Conservation (phyloP, 2,113 vertebrate species). For the Raja brachyura region DNA sequence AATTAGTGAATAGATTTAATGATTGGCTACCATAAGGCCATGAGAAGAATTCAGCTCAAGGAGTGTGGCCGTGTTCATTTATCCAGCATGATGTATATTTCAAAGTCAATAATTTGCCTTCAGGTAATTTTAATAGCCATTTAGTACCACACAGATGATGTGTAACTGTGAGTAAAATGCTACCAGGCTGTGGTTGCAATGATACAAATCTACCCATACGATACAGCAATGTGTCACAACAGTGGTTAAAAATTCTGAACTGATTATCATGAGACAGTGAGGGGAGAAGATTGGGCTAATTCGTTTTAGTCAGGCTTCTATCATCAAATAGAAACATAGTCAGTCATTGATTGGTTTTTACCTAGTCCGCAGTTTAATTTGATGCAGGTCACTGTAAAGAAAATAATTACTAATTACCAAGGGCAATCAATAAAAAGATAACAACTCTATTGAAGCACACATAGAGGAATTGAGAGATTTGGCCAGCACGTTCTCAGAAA, state of each 20-base stretch:
- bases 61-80: neutral
- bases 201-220: neutral
- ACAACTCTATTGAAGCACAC: neutral
- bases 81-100: neutral
- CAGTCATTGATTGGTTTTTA: neutral
- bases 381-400: neutral
- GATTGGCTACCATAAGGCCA: neutral
- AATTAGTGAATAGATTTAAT: constrained; percentile 8
- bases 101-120: neutral
- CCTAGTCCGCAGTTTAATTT: constrained; percentile 5
- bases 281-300: neutral
- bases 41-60: neutral
- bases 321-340: neutral
- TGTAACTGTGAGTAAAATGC: neutral
- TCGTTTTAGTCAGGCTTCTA: neutral
- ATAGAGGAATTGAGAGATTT: neutral
- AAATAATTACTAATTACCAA: neutral
- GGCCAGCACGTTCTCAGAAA: neutral
- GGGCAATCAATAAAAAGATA: neutral
- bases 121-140: neutral
- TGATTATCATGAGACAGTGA: neutral
- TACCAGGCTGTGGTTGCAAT: neutral
- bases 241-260: neutral
- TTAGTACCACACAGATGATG: neutral
- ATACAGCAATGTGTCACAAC: neutral